Evolutionary conservation across 2,797 vertebrate genomes (phyloP).

Genomic region (Sebastes minor): DNA sequence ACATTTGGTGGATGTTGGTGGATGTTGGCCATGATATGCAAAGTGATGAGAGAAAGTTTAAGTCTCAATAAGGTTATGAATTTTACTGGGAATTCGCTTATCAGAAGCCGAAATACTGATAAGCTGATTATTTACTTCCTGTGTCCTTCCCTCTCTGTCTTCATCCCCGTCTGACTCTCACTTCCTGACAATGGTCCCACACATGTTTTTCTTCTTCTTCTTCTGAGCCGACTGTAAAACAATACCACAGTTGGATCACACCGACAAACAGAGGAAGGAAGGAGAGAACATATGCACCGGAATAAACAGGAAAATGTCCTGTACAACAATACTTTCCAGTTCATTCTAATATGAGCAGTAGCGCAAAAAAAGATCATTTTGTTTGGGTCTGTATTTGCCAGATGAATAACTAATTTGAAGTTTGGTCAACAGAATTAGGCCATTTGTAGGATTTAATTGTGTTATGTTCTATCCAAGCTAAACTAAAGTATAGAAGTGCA

Average conservation of each 20-base stretch:
- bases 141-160: conserved; percentile 33
- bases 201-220: conserved; percentile 45
- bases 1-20: no score
- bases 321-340: conserved; percentile 3
- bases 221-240: conserved; percentile 59
- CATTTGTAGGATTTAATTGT: background rate
- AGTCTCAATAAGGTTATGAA: conserved; percentile 1
- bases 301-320: conserved; percentile 62
- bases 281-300: conserved; percentile 52
- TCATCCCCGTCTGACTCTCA: conserved; percentile 52
- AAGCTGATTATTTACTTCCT: conserved; percentile 47
- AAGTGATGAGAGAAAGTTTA: background rate
- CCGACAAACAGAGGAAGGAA: conserved; percentile 75
- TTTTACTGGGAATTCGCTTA: conserved; percentile 36
- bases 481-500: background rate
- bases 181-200: conserved; percentile 65
- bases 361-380: background rate
- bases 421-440: background rate
- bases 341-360: background rate
- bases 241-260: conserved; percentile 63
- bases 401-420: background rate
- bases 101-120: background rate
- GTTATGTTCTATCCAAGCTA: background rate
- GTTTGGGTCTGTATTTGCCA: background rate
- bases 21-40: background rate